Conservation (phyloP, 1,140 invertebrate species). For the Meloidogyne hapla region DNA sequence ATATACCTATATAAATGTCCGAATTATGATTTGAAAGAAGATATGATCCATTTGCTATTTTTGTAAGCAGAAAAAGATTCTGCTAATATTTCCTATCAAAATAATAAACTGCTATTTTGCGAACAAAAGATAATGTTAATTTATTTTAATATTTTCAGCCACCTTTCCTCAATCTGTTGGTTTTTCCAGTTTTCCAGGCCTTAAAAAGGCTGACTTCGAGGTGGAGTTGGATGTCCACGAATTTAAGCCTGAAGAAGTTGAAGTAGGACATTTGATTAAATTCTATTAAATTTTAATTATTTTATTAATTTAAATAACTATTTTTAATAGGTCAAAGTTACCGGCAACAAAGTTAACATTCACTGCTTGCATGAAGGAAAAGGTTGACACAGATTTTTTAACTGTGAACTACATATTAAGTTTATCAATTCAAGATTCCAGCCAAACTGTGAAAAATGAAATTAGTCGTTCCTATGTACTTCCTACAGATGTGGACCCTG, state of each 20-base stretch:
- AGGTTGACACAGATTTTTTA: not conserved
- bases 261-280: not conserved
- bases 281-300: not conserved
- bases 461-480: not conserved
- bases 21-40: too few species aligned
- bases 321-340: constrained; percentile 11
- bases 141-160: not conserved
- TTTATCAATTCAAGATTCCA: not conserved
- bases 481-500: not conserved
- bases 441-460: not conserved
- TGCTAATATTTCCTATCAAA: too few species aligned
- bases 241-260: constrained; percentile 17
- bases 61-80: too few species aligned
- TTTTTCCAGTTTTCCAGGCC: not conserved
- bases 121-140: not conserved
- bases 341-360: constrained; percentile 13
- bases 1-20: too few species aligned
- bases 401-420: too few species aligned
- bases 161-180: not conserved
- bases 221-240: constrained; percentile 22
- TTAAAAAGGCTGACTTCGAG: constrained; percentile 9
- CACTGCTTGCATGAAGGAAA: constrained; percentile 20
- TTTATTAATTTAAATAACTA: not conserved
- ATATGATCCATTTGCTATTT: too few species aligned
- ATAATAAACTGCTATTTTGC: too few species aligned